A percentile compares a stretch with the other conserved stretches of the same genome.
Conservation (phyloP, 2,797 vertebrate species). For the Oreonectes daqikongensis region DNA sequence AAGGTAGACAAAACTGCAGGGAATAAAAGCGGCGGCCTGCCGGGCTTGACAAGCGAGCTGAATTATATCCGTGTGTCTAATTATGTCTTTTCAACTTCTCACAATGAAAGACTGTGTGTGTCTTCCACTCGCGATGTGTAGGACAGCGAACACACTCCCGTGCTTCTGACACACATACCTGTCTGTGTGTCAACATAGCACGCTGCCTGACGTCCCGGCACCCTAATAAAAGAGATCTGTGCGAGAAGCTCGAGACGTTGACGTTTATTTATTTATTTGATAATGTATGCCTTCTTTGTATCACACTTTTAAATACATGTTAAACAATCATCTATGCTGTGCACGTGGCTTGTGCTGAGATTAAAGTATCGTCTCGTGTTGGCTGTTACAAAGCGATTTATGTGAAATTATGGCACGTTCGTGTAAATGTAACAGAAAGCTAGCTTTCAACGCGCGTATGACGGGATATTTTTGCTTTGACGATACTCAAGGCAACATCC, state of each 20-base stretch:
- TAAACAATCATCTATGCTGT: neutral
- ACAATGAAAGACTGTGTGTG: conserved; percentile 71
- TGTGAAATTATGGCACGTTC: neutral
- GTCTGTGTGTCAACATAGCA: conserved; percentile 73
- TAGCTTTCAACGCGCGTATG: neutral
- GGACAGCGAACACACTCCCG: conserved; percentile 68
- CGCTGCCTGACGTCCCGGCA: conserved; percentile 66
- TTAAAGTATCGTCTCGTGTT: neutral
- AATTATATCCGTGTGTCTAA: conserved; percentile 78
- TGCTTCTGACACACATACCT: conserved; percentile 75
- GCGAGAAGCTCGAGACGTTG: conserved; percentile 59
- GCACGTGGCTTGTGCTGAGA: neutral
- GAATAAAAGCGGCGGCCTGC: conserved; percentile 75
- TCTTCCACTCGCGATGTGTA: conserved; percentile 58
- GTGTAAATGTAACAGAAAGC: neutral
- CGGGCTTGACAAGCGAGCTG: conserved; percentile 73
- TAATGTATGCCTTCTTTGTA: neutral
- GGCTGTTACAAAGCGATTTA: neutral
- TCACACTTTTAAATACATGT: neutral
- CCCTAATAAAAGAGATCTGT: conserved; percentile 73
- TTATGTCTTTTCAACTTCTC: conserved; percentile 78
- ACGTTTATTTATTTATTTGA: conserved; percentile 55
- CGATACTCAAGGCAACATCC: neutral
- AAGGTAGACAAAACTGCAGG: conserved; percentile 72
- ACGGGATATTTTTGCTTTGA: neutral